A percentile compares a stretch with the other conserved stretches of the same genome.
These are phyloP conservation scores for Bombylius major DNA, from an alignment of 2,888 invertebrate genomes.

Conservation along the genomic window DNA sequence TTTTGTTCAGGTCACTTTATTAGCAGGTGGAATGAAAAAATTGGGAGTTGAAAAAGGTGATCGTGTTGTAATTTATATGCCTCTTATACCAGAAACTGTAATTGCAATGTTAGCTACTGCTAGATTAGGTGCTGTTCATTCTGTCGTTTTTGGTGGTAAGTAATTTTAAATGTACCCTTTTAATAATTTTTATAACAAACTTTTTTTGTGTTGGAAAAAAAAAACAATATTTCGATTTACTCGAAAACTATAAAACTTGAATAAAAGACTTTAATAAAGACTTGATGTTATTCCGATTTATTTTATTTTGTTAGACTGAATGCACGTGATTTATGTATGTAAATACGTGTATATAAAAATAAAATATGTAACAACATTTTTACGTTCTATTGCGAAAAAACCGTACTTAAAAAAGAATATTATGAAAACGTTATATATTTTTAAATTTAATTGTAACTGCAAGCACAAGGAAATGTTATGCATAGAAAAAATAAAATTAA, in stretches of 20 bases:
- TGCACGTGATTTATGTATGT: too few species aligned
- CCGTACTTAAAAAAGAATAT: too few species aligned
- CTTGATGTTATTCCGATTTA: too few species aligned
- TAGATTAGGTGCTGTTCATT: slow-evolving; percentile 82
- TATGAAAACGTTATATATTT: too few species aligned
- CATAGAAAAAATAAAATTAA: too few species aligned
- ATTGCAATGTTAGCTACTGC: slow-evolving; percentile 81
- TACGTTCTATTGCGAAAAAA: too few species aligned
- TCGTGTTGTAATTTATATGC: slow-evolving; percentile 87
- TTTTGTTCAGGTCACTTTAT: slow-evolving; percentile 32
- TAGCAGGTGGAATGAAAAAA: slow-evolving; percentile 67
- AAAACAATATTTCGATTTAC: not conserved
- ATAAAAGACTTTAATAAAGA: not conserved
- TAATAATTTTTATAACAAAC: too few species aligned
- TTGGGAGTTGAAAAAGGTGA: slow-evolving; percentile 74
- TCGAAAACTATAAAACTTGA: not conserved
- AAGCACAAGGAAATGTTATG: too few species aligned
- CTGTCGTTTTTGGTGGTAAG: slow-evolving; percentile 84
- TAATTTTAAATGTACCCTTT: not conserved
- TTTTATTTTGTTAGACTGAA: too few species aligned
- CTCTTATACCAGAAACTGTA: slow-evolving; percentile 80
- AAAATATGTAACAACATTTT: too few species aligned
- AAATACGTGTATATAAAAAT: too few species aligned
- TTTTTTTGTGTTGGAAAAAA: not conserved
- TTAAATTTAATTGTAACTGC: too few species aligned